Base-by-base conservation (phyloP, 2,797 vertebrate species). In the Muraenolepis orangiensis region DNA sequence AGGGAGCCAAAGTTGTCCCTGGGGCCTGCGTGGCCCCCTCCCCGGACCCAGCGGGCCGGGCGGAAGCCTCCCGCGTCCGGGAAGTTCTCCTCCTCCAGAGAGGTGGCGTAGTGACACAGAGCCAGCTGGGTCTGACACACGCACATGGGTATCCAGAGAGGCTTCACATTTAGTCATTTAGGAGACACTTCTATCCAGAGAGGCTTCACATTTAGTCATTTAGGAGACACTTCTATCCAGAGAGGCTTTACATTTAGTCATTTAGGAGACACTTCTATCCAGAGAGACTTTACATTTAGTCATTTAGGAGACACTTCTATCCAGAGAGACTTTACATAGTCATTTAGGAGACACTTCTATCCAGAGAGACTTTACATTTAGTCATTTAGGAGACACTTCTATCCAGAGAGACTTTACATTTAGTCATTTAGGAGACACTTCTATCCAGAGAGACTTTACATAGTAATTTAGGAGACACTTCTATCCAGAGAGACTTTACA, bases 1-100 rank as follows among this genome's bases (percentile, higher is more conserved):
- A 98, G 95, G 0, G 96, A 97, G 81, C 96, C 96, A 78, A 97
- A 98, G 88, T 96, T 97, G 76, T 98, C 96, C 0, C 96, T 94
- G 5, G 94, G 92, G 86, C 95, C 94, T 18, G 92, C 88, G 76
- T 88, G 74, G 66, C 93, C 95, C 85, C 94, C 95, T 85, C 94
- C 95, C 34, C 95, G 89, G 77, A 98, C 87, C 97, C 96, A 98
- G 74, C 95, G 96, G n/a, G 95, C 92, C 0, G 96, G 96, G 61
- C 81, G 87, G 87, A 98, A 96, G 11, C 95, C 93, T 18, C 81
- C 85, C 0, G 96, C 90, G 30, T 81, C 78, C 0, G 88, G 79
- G 78, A 98, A 97, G 82, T 90, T 93, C 38, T 95, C 94, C 26
- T 95, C 94, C 0, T 95, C 94, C 78, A 95, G 86, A 4, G 96